phyloP scores from a whole-genome alignment of 1,140 invertebrate species.

The Adoxophyes honmai region DNA sequence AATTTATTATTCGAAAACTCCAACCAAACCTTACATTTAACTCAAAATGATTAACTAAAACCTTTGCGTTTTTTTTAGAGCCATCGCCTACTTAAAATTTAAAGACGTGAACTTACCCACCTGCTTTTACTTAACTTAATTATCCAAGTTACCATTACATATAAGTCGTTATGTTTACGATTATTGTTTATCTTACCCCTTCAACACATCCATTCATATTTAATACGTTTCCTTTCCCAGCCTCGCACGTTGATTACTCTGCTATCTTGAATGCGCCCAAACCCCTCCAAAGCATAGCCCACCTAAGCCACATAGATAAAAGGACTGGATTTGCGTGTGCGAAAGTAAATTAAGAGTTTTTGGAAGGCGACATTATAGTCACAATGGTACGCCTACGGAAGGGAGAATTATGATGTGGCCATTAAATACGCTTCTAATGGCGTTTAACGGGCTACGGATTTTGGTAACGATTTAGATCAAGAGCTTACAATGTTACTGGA shows the following conservation, averaged over 20 bases:
- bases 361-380: constrained; percentile 12
- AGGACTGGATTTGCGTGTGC: constrained; percentile 7
- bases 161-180: constrained; percentile 15
- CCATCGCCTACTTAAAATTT: too few species aligned
- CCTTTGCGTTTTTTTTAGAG: too few species aligned
- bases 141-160: background rate
- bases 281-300: background rate
- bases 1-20: too few species aligned
- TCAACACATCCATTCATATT: constrained; percentile 12
- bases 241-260: constrained; percentile 25
- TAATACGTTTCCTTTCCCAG: constrained; percentile 13
- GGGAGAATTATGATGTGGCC: constrained; percentile 6
- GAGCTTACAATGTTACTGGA: too few species aligned
- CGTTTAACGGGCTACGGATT: background rate
- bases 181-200: constrained; percentile 10
- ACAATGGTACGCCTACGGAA: constrained; percentile 14
- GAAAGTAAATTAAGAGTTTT: constrained; percentile 11
- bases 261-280: constrained; percentile 18
- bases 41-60: too few species aligned
- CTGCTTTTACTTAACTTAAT: too few species aligned
- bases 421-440: constrained; percentile 2
- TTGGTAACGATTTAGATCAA: too few species aligned
- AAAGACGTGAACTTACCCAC: too few species aligned
- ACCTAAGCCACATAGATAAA: background rate
- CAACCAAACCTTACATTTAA: too few species aligned